Evolutionary conservation across 2,113 vertebrate species (phyloP).

Genomic region (Zingel zingel): DNA sequence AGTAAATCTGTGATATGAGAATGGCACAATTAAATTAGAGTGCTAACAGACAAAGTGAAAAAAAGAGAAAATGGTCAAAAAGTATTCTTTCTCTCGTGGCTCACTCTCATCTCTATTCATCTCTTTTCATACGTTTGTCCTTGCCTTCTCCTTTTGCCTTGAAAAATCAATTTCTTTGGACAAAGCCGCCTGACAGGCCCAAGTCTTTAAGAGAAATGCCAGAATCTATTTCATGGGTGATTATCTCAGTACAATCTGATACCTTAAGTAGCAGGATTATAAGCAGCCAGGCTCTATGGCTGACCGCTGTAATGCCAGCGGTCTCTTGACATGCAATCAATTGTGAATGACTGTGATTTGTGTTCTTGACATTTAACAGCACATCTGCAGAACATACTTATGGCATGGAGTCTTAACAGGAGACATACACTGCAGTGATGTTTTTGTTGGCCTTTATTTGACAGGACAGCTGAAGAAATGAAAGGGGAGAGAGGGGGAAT

Average conservation of each 20-base stretch:
- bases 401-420: conserved; percentile 1
- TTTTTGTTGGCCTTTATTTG: too few relatives aligned
- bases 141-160: conserved; percentile 50
- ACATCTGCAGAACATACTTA: conserved; percentile 13
- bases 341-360: conserved; percentile 64
- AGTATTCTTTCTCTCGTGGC: conserved; percentile 2
- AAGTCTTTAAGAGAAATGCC: conserved; percentile 72
- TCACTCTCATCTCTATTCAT: conserved; percentile 43
- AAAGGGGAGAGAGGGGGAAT: too few relatives aligned
- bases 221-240: conserved; percentile 74
- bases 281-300: conserved; percentile 48
- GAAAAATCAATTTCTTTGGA: conserved; percentile 61
- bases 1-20: conserved; percentile 65
- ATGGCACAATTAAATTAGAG: conserved; percentile 59
- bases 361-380: conserved; percentile 36
- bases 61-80: conserved; percentile 10
- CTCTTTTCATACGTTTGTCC: conserved; percentile 53
- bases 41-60: conserved; percentile 16
- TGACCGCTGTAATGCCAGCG: conserved; percentile 58
- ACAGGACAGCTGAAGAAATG: too few relatives aligned
- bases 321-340: conserved; percentile 78
- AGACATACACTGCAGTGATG: not conserved
- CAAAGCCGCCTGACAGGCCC: conserved; percentile 59
- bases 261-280: conserved; percentile 75
- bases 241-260: conserved; percentile 80